These are phyloP conservation scores for Eulithis testata DNA, from an alignment of 2,888 invertebrate species.

Conservation along the genomic window DNA sequence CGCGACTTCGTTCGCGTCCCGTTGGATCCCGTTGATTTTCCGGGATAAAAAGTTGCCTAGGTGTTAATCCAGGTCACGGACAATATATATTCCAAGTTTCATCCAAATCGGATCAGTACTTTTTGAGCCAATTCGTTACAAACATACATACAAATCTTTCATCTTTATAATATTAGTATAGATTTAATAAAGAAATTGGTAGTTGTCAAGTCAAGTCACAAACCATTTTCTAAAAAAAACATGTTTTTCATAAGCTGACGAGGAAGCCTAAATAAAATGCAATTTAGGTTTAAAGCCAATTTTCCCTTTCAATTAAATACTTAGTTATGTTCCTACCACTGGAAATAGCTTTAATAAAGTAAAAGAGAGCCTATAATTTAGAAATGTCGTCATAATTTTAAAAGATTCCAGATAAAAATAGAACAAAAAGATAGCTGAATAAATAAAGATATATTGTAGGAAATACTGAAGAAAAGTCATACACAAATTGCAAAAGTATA, in stretches of 20 bases:
- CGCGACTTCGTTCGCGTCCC: too few species aligned
- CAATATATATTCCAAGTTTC: too few species aligned
- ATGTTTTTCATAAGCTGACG: background rate
- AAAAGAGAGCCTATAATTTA: constrained; percentile 32
- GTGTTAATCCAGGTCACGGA: too few species aligned
- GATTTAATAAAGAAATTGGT: constrained; percentile 6
- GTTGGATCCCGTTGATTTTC: too few species aligned
- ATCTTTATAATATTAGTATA: too few species aligned
- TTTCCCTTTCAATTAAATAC: background rate
- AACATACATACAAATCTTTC: too few species aligned
- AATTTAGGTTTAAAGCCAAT: background rate
- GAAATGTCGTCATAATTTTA: background rate
- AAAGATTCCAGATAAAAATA: constrained; percentile 6
- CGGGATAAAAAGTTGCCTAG: too few species aligned
- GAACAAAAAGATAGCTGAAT: constrained; percentile 45
- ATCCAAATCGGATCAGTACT: too few species aligned
- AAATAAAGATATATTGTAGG: constrained; percentile 68
- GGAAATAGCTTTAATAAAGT: constrained; percentile 53
- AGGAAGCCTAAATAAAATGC: background rate
- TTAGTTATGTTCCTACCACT: constrained; percentile 39
- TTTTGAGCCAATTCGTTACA: too few species aligned
- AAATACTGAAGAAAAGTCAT: constrained; percentile 62
- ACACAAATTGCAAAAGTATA: constrained; percentile 72
- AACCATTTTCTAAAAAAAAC: background rate
- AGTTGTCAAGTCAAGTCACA: background rate